Base-by-base conservation (phyloP, 2,888 invertebrate species). In the Helobdella robusta region DNA sequence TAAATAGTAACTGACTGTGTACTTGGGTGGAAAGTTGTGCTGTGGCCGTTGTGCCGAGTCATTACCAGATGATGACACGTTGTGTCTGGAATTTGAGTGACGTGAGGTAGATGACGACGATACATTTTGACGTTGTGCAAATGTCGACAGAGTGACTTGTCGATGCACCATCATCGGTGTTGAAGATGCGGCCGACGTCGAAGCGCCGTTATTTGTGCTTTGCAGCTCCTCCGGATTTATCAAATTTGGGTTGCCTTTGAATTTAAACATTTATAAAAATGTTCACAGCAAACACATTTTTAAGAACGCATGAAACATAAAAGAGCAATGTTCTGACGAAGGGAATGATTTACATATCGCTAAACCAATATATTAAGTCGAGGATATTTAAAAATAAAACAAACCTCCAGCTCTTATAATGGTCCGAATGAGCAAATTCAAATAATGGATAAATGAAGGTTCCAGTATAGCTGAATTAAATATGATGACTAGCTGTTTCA, bases 401-500 rank as follows among this genome's bases (percentile, higher is more conserved):
- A 25, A n/a, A 62, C 62, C 71, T 30, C 71, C 71, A 25, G 69
- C 67, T 15, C 70, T 62, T 20, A 71, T 69, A 25, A 71, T 69
- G 46, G 58, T 54, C n/a, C 67, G 66, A 46, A 70, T 59, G 23
- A 71, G 65, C n/a, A 40, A 65, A 50, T 71, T 71, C 35, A 71
- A 65, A 34, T 69, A 68, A 25, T 63, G 64, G 52, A 71, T 70
- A 66, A 71, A 71, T 30, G 64, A 48, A 20, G 44, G 28, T 36
- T 71, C 69, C 2, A 71, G 68, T 36, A 70, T 70, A 15, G 68
- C 71, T 6, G 70, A 70, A 66, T 71, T 71, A 67, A 70, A 71
- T 46, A 71, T 71, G 66, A 71, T 71, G 64, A 71, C 68, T 34
- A 71, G 68, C 64, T 70, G 71, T 48, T 71, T 71, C 52, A 71